Base-by-base conservation (phyloP, 2,888 invertebrate species). In the Heliconius sara region DNA sequence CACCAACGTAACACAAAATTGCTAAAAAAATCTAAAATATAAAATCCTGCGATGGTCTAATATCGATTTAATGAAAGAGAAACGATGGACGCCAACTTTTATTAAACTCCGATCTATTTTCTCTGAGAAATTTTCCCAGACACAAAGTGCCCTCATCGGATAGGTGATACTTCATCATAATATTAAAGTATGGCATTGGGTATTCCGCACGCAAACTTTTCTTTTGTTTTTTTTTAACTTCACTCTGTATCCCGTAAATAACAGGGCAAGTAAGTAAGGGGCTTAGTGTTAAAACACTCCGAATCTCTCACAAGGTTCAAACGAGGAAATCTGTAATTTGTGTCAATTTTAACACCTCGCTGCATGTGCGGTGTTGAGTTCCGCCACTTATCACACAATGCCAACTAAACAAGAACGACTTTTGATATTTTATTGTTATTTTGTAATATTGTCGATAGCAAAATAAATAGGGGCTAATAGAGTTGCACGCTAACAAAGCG, bases 61-160 rank as follows among this genome's bases (percentile, higher is more conserved):
- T 71, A 75, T 78, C 47, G 77, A 79, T 72, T 79, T 79, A 79
- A 78, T 79, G 75, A 77, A 81, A 79, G 73, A 76, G 47, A 66
- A 74, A 79, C 77, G 79, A 79, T 65, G 57, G 47, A 70, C 71
- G 76, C 72, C 52, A 77, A 77, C 65, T 80, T 80, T 80, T 81
- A 78, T 82, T 78, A 82, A 81, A 82, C 43, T 78, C 73, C 77
- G 70, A 81, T 80, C 77, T 76, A 82, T 82, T 82, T 65, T 77
- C 71, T 78, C 25, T 73, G 76, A 73, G 68, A 79, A 78, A 79
- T 79, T 76, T 80, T 79, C 78, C 30, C 63, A 71, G 78, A 73
- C 67, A 73, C 78, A 80, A 80, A 80, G 78, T 80, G 76, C 76
- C 78, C 78, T 79, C 80, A 79, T 75, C 76, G 77, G 79, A 63